Evolutionary conservation across 1,140 invertebrate species (phyloP).

Genomic region (Pseudobourletiella spinata): DNA sequence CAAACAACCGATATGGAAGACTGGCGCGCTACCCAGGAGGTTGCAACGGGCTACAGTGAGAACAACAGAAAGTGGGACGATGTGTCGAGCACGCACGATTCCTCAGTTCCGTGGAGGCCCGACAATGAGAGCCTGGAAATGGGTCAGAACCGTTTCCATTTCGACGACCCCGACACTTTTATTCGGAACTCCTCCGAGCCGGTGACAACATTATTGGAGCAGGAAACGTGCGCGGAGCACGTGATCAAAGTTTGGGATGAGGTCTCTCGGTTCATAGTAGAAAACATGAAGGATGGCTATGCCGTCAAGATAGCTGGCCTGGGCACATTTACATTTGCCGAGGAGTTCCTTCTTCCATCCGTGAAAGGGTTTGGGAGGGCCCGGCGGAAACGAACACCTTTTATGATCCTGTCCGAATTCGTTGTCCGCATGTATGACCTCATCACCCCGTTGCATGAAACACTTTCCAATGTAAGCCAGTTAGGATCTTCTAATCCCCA

Average conservation of each 20-base stretch:
- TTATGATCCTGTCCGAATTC: background rate
- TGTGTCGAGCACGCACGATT: no score
- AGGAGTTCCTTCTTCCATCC: background rate
- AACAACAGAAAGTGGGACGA: no score
- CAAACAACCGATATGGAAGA: no score
- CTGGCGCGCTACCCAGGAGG: no score
- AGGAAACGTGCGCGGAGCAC: conserved; percentile 10
- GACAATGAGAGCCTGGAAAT: no score
- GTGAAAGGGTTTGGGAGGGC: background rate
- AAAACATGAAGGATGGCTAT: conserved; percentile 1
- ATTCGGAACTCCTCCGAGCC: background rate
- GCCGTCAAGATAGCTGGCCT: conserved; percentile 9
- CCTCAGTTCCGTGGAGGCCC: no score
- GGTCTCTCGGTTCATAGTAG: conserved; percentile 13
- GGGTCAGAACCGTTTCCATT: no score
- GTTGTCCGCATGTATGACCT: background rate
- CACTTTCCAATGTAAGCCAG: background rate
- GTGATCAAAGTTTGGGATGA: conserved; percentile 15
- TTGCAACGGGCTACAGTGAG: no score
- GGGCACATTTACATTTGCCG: background rate
- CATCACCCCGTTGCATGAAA: background rate
- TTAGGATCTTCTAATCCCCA: no score
- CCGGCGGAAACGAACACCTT: background rate
- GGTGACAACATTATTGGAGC: conserved; percentile 10
- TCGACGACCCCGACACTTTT: background rate